Conservation (phyloP, 2,888 invertebrate species). For the Ommatoiulus sabulosus region DNA sequence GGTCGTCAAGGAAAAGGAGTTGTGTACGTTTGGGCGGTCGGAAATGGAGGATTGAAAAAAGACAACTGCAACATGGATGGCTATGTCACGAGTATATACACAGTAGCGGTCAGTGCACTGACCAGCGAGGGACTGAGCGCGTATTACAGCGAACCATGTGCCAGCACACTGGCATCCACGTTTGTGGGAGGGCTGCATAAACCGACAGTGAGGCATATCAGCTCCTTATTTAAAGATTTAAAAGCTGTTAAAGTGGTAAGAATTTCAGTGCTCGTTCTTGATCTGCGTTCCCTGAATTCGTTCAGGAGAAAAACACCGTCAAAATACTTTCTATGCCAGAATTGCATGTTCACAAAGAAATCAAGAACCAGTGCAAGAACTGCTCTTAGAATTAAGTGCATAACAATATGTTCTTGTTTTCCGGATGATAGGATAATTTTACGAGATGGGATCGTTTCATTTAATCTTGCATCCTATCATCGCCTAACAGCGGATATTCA, state of each 20-base stretch:
- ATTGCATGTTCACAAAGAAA: too few species aligned
- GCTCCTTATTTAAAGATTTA: conserved; percentile 1
- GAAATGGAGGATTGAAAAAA: conserved; percentile 67
- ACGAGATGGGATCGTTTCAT: too few species aligned
- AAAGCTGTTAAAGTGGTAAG: conserved; percentile 45
- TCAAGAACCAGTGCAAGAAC: too few species aligned
- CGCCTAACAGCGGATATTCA: too few species aligned
- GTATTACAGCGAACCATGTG: conserved; percentile 63
- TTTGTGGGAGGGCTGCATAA: conserved; percentile 62
- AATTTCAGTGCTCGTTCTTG: neutral
- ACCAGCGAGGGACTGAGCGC: conserved; percentile 64
- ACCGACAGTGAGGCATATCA: neutral
- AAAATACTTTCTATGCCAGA: too few species aligned
- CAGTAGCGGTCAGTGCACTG: conserved; percentile 68
- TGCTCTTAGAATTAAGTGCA: too few species aligned
- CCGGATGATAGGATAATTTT: too few species aligned
- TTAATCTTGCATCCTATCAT: too few species aligned
- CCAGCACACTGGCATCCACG: conserved; percentile 61
- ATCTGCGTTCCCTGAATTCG: too few species aligned
- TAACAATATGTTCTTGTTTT: too few species aligned
- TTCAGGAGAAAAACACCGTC: too few species aligned
- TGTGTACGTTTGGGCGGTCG: conserved; percentile 69
- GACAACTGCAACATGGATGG: conserved; percentile 70
- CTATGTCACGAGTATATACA: conserved; percentile 68
- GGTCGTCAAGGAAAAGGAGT: conserved; percentile 68